Evolutionary conservation across 2,888 invertebrate genomes (phyloP), one percentile per base, ranked within the genome.

Genomic region (Girardia tigrina): DNA sequence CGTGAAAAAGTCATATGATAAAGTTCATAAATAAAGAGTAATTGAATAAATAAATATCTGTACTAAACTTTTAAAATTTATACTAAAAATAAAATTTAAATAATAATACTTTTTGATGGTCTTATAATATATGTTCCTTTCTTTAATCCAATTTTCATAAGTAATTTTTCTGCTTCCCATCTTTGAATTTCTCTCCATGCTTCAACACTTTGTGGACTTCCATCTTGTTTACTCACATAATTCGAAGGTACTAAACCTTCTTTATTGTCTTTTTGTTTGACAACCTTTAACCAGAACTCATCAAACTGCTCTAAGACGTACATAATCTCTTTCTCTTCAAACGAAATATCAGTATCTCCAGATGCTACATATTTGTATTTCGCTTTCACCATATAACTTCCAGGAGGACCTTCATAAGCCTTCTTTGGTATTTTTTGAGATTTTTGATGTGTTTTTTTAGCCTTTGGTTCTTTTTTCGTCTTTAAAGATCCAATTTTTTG

Each of bases 161-260:
- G 23, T 12, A 56, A 23, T 56, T 56, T 56, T n/a, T 56, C 56
- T 6, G 56, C 56, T 56, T 56, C 56, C 56, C 56, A 56, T 56
- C 56, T 56, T 56, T 56, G 56, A 56, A 56, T 56, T 56, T 56
- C 56, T 56, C 56, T 4, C 56, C 56, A 56, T 12, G 56, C 56
- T 16, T 56, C 56, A 56, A 56, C 56, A 56, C 56, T 56, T 16
- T 56, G 56, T 56, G 56, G 56, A 56, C 56, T 56, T 56, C 56
- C 56, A 56, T 56, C 56, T 56, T 56, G 56, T 16, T 56, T 56
- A n/a, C 20, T 20, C n/a, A 56, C 56, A 56, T 56, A 56, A 56
- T 56, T 56, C n/a, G 56, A 4, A 12, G 56, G 56, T 20, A 56
- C n/a, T 16, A 56, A 56, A 12, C 56, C 56, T 56, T 16, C 2